Conservation (phyloP, 1,140 invertebrate genomes). For the Drosophila varians region DNA sequence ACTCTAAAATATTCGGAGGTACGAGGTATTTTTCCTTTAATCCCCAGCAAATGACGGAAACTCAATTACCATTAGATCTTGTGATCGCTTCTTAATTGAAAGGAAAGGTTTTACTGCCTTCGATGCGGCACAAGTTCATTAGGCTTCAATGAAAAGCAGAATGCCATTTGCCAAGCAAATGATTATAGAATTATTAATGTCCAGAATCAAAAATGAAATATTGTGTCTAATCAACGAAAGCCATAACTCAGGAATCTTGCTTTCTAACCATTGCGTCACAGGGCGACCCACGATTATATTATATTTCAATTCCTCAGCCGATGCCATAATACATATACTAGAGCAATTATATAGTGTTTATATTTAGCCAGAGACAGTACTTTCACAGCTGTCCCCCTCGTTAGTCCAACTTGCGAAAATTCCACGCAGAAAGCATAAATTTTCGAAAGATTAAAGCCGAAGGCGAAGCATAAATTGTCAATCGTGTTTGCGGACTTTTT, state of each 20-base stretch:
- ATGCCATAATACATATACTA: constrained; percentile 16
- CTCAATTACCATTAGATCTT: constrained; percentile 10
- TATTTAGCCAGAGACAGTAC: constrained; percentile 39
- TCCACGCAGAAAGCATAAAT: no score
- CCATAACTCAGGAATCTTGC: constrained; percentile 21
- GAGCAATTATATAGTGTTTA: constrained; percentile 21
- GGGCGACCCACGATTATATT: constrained; percentile 7
- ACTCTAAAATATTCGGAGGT: not conserved
- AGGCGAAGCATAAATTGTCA: no score
- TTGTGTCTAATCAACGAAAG: constrained; percentile 9
- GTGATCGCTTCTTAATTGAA: constrained; percentile 41
- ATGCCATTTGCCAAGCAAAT: not conserved
- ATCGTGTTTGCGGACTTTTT: constrained; percentile 57
- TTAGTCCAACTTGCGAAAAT: no score
- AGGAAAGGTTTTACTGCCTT: constrained; percentile 6
- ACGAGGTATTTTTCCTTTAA: not conserved
- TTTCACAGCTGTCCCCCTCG: constrained; percentile 59
- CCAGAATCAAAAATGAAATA: constrained; percentile 17
- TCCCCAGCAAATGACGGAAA: not conserved
- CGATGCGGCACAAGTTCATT: not conserved
- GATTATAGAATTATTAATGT: no score
- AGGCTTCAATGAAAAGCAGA: not conserved
- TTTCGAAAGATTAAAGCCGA: no score
- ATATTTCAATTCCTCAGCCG: constrained; percentile 23
- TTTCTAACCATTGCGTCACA: constrained; percentile 25